phyloP scores from a whole-genome alignment of 2,113 vertebrate species.

The Syngnathoides biaculeatus region DNA sequence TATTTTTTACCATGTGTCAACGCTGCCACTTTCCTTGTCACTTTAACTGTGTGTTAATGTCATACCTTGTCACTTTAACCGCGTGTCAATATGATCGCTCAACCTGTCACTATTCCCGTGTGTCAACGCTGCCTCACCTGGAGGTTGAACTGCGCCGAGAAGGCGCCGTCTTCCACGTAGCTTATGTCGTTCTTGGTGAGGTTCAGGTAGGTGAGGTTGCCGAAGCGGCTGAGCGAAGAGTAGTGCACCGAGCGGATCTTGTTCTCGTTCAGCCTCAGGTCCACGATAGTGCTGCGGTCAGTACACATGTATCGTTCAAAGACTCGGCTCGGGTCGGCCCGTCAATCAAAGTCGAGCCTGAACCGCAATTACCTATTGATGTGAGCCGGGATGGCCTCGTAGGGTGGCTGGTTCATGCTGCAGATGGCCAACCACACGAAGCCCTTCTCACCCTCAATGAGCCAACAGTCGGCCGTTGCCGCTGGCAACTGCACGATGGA shows the following conservation, averaged over 20 bases:
- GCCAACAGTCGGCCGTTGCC: slow-evolving; percentile 89
- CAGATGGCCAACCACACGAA: slow-evolving; percentile 99
- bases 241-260: slow-evolving; percentile 93
- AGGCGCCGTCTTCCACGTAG: slow-evolving; percentile 95
- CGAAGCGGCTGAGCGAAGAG: slow-evolving; percentile 92
- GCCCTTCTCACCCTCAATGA: slow-evolving; percentile 97
- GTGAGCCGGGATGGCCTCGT: slow-evolving; percentile 92
- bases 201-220: slow-evolving; percentile 98
- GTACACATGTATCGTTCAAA: neutral
- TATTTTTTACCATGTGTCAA: no score
- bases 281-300: slow-evolving; percentile 85
- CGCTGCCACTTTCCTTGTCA: neutral
- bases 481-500: slow-evolving; percentile 73
- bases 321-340: neutral
- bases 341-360: neutral
- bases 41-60: neutral
- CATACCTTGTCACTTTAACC: neutral
- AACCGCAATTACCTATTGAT: slow-evolving; percentile 78
- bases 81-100: neutral
- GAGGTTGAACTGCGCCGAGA: slow-evolving; percentile 94
- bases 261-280: slow-evolving; percentile 95
- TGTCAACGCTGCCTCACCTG: slow-evolving; percentile 41
- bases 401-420: slow-evolving; percentile 98
- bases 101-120: neutral
- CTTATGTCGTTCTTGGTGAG: slow-evolving; percentile 97